Percentiles rank a stretch among this genome's conserved stretches.
Conservation (phyloP, 2,797 vertebrate genomes). For the Pseudocheirus occidentalis region DNA sequence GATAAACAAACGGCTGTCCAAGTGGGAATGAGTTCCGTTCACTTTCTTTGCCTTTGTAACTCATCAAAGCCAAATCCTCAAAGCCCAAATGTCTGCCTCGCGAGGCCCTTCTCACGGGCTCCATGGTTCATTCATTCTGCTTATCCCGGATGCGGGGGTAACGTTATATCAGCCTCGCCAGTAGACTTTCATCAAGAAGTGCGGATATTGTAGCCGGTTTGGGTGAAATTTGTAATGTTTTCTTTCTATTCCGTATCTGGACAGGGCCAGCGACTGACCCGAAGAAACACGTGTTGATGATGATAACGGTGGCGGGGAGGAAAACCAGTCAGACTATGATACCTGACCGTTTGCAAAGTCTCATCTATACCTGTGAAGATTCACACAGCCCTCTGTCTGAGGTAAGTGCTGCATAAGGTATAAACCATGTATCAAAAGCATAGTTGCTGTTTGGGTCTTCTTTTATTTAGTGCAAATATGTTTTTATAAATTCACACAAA, state of each 20-base stretch:
- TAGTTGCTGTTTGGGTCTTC: background rate
- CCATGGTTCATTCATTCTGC: background rate
- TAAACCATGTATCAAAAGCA: background rate
- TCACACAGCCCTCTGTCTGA: background rate
- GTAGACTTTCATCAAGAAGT: slow-evolving; percentile 34
- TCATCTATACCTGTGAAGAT: background rate
- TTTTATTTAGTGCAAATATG: background rate
- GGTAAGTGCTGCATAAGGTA: background rate
- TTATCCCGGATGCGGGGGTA: slow-evolving; percentile 48
- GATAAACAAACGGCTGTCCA: slow-evolving; percentile 61
- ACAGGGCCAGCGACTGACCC: background rate
- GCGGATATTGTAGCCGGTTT: slow-evolving; percentile 21
- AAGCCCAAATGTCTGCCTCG: background rate
- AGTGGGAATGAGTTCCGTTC: slow-evolving; percentile 16
- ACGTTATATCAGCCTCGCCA: slow-evolving; percentile 45
- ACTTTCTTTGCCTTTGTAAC: background rate
- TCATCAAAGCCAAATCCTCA: slow-evolving; percentile 3
- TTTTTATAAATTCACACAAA: slow-evolving; percentile 20
- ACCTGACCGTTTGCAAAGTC: background rate
- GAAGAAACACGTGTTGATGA: background rate
- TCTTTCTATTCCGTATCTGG: slow-evolving; percentile 22
- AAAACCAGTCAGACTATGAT: background rate
- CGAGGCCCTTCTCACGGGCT: background rate
- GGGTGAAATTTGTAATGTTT: slow-evolving; percentile 5
- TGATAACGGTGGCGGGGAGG: background rate